Percentiles rank a stretch among this genome's conserved stretches.
These are phyloP conservation scores for Muscicapa comitata DNA, from an alignment of 2,797 vertebrate genomes.

Conservation along the genomic window DNA sequence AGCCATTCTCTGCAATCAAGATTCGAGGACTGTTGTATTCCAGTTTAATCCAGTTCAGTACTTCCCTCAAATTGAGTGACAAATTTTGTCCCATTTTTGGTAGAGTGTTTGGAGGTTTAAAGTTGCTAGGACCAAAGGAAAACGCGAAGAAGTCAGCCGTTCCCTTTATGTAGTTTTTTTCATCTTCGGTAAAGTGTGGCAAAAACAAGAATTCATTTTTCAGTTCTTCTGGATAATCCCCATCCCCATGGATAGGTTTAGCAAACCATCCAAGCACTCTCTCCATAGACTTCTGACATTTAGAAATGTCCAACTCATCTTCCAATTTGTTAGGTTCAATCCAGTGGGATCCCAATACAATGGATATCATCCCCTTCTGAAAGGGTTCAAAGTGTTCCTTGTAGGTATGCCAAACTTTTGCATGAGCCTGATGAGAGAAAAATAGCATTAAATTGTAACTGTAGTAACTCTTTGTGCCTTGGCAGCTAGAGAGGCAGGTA, in stretches of 20 bases:
- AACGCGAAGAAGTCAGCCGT: constrained; percentile 95
- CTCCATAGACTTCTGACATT: constrained; percentile 88
- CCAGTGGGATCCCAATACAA: constrained; percentile 94
- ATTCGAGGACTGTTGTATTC: constrained; percentile 85
- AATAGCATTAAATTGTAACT: background rate
- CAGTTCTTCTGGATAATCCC: constrained; percentile 88
- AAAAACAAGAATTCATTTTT: constrained; percentile 74
- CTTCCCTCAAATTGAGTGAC: constrained; percentile 82
- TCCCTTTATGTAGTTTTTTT: constrained; percentile 81
- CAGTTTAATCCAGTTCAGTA: constrained; percentile 88
- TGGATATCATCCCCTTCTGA: constrained; percentile 88
- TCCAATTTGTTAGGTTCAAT: constrained; percentile 82
- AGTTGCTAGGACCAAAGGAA: constrained; percentile 91
- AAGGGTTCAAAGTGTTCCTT: constrained; percentile 77
- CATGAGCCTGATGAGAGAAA: constrained; percentile 86
- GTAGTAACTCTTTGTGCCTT: rapidly evolving
- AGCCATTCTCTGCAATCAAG: constrained; percentile 90
- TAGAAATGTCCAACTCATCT: constrained; percentile 69
- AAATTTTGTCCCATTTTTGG: constrained; percentile 80
- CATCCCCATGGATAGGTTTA: constrained; percentile 86
- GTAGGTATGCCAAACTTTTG: constrained; percentile 90
- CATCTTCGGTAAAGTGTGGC: constrained; percentile 81
- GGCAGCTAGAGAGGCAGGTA: background rate
- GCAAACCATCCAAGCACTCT: constrained; percentile 94
- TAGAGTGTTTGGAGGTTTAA: constrained; percentile 77